These are phyloP conservation scores for Molossus molossus DNA, from an alignment of 2,797 vertebrate species.

Conservation along the genomic window DNA sequence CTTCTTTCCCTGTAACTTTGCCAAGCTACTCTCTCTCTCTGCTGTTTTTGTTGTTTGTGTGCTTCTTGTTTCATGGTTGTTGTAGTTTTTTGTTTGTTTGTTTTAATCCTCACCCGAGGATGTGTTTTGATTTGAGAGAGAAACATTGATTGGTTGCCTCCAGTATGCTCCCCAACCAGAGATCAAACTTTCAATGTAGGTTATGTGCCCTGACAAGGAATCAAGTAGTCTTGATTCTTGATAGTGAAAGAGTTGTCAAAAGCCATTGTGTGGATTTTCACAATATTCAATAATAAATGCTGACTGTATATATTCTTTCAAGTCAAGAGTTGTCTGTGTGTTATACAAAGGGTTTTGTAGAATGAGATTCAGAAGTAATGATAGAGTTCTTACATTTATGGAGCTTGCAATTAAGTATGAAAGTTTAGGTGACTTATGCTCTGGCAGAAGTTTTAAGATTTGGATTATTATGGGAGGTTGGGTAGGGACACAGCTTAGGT, in stretches of 20 bases:
- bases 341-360: not conserved
- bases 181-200: not conserved
- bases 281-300: not conserved
- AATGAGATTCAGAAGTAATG: constrained; percentile 20
- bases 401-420: not conserved
- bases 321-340: not conserved
- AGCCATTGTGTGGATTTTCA: constrained; percentile 30
- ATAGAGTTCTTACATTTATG: not conserved
- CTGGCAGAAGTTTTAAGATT: not conserved
- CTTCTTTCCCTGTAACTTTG: not conserved
- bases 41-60: not conserved
- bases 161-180: not conserved
- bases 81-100: not conserved
- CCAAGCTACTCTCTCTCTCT: not conserved
- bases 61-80: not conserved
- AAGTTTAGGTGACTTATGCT: not conserved
- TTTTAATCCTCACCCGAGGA: not conserved
- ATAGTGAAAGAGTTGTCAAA: not conserved
- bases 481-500: not conserved
- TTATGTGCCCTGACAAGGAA: too few species aligned
- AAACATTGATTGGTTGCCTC: not conserved
- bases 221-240: not conserved
- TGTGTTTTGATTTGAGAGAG: not conserved
- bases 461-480: not conserved
- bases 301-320: not conserved